phyloP scores from a whole-genome alignment of 2,888 invertebrate genomes.

The Selenia dentaria region DNA sequence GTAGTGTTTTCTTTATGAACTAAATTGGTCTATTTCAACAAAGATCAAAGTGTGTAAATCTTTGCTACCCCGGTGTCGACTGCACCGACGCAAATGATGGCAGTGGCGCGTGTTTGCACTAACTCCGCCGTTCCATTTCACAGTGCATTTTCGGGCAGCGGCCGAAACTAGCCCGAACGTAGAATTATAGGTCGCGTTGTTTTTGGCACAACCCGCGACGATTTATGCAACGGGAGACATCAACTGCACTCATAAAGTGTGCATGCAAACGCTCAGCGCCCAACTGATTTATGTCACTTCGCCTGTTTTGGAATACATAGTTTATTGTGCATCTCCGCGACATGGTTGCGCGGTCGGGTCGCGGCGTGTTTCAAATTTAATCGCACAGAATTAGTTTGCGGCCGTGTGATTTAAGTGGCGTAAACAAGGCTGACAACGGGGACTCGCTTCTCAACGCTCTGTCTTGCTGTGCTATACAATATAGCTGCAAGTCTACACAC shows the following conservation, averaged over 20 bases:
- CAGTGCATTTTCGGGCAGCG: conserved; percentile 46
- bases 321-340: conserved; percentile 54
- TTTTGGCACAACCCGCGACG: conserved; percentile 65
- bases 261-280: conserved; percentile 55
- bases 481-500: conserved; percentile 17
- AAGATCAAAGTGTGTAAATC: conserved; percentile 31
- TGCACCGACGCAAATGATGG: conserved; percentile 49
- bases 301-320: conserved; percentile 59
- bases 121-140: conserved; percentile 51
- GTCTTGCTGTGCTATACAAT: conserved; percentile 22
- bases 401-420: conserved; percentile 36
- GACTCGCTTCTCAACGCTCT: conserved; percentile 23
- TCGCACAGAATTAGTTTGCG: conserved; percentile 36
- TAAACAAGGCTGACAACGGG: conserved; percentile 29
- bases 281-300: conserved; percentile 59
- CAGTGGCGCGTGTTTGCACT: conserved; percentile 50
- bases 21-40: not conserved
- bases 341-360: conserved; percentile 30
- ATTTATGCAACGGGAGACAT: conserved; percentile 72
- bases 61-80: conserved; percentile 34
- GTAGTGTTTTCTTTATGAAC: too few relatives aligned
- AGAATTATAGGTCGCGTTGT: conserved; percentile 59
- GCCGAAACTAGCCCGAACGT: conserved; percentile 50
- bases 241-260: conserved; percentile 78
- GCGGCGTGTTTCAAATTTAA: conserved; percentile 33